Conservation (phyloP, 2,888 invertebrate genomes). For the Tetrapedia diversipes region DNA sequence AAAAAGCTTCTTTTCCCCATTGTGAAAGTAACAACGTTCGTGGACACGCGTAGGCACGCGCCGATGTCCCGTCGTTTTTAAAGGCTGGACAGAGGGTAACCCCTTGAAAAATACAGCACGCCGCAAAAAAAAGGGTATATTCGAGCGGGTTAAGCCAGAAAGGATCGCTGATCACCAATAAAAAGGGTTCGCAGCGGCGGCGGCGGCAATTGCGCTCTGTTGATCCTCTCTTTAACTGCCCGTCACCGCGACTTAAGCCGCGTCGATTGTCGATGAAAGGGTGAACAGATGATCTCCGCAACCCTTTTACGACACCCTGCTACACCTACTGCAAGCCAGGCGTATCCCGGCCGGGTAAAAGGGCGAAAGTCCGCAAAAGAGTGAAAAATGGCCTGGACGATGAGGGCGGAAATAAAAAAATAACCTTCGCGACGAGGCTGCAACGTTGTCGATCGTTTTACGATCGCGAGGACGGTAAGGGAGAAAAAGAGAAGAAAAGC, state of each 20-base stretch:
- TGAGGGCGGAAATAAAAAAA: neutral
- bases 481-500: slow-evolving; percentile 39
- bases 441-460: slow-evolving; percentile 51
- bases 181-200: slow-evolving; percentile 75
- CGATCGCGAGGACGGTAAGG: slow-evolving; percentile 56
- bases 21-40: slow-evolving; percentile 1
- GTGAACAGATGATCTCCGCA: slow-evolving; percentile 70
- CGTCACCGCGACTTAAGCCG: slow-evolving; percentile 70
- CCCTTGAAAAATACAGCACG: slow-evolving; percentile 77
- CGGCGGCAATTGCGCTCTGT: slow-evolving; percentile 64
- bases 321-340: too few species aligned
- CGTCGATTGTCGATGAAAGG: slow-evolving; percentile 70
- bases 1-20: slow-evolving; percentile 22
- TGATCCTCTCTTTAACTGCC: slow-evolving; percentile 78
- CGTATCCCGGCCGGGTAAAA: too few species aligned
- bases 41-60: slow-evolving; percentile 64
- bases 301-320: slow-evolving; percentile 75
- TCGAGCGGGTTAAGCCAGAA: slow-evolving; percentile 78
- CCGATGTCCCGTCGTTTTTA: slow-evolving; percentile 57
- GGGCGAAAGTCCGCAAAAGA: slow-evolving; percentile 73
- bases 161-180: slow-evolving; percentile 80
- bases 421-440: slow-evolving; percentile 26
- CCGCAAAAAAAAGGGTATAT: slow-evolving; percentile 73
- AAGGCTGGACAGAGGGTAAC: slow-evolving; percentile 47
- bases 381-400: too few species aligned